Conservation (phyloP, 2,797 vertebrate genomes). For the Sphenodon punctatus region DNA sequence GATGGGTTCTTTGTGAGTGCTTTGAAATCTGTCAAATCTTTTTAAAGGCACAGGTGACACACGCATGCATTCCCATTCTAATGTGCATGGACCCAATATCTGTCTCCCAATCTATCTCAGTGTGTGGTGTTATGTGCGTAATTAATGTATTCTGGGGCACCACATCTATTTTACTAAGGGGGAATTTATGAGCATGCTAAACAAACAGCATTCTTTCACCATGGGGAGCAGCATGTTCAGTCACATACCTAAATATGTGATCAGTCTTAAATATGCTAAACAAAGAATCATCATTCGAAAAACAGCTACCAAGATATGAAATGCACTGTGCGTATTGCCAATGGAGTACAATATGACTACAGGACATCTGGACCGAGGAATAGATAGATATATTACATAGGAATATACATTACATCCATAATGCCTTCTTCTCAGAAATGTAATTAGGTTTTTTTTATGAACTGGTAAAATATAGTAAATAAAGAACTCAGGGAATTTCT, state of each 20-base stretch:
- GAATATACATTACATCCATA: slow-evolving; percentile 53
- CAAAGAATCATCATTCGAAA: slow-evolving; percentile 49
- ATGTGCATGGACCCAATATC: no score
- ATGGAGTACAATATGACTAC: slow-evolving; percentile 36
- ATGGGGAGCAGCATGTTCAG: slow-evolving; percentile 44
- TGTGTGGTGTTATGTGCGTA: no score
- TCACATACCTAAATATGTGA: slow-evolving; percentile 32
- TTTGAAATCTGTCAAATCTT: no score
- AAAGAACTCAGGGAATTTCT: slow-evolving; percentile 89
- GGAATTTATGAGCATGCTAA: slow-evolving; percentile 48
- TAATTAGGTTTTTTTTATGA: slow-evolving; percentile 93
- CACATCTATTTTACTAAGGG: slow-evolving; percentile 37
- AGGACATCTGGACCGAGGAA: slow-evolving; percentile 13
- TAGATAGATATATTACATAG: slow-evolving; percentile 28
- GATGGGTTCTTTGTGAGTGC: no score
- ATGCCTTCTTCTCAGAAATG: slow-evolving; percentile 79
- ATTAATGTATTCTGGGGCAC: not conserved
- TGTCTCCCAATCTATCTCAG: no score
- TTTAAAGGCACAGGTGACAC: no score
- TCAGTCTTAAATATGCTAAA: slow-evolving; percentile 40
- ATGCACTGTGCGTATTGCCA: slow-evolving; percentile 17
- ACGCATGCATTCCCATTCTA: no score
- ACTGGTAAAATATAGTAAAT: slow-evolving; percentile 93
- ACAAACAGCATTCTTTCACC: slow-evolving; percentile 35
- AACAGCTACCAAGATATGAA: slow-evolving; percentile 32